Evolutionary conservation across 2,888 invertebrate species (phyloP), one percentile per base, ranked within the genome.

Genomic region (Latrodectus elegans): DNA sequence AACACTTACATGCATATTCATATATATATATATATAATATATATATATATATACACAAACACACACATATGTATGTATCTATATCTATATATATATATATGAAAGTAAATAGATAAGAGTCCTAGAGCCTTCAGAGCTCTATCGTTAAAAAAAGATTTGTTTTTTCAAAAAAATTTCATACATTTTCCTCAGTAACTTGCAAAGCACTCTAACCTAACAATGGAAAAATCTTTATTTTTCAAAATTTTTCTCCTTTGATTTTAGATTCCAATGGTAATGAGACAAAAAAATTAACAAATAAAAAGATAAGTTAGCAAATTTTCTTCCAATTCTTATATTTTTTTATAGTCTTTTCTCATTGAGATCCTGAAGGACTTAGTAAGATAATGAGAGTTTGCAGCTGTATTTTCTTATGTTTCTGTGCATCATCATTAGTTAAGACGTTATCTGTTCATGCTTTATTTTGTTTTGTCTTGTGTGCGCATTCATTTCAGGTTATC

Each of bases 81-180:
- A 55, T 55, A 14, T 55, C 4, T 55, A 55, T 55, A 55, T 55
- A 55, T 14, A 55, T 4, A 14, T 55, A 55, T 4, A 55, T 55
- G 15, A 14, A 55, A 4, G 4, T 55, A 55, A 8, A 55, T 55
- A 55, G 12, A 55, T 55, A 55, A 55, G 55, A 71, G 70, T 65
- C 38, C 38, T 64, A 65, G 65, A 51, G 53, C 38, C 60, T 73
- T 72, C 65, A 78, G 78, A 78, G 78, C 77, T 84, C 84, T 77
- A 75, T 84, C 84, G 78, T 84, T 84, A 84, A 55, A 84, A 78
- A 84, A 84, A 84, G 78, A 72, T 84, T 84, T 84, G 67, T 55
- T 78, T 70, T 67, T 14, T 64, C 26, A 52, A 17, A 65, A 53
- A 26, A 55, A 65, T 75, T 83, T 70, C 74, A 76, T 60, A n/a